phyloP scores from a whole-genome alignment of 2,888 invertebrate genomes.

The Sphaerophoria taeniata region DNA sequence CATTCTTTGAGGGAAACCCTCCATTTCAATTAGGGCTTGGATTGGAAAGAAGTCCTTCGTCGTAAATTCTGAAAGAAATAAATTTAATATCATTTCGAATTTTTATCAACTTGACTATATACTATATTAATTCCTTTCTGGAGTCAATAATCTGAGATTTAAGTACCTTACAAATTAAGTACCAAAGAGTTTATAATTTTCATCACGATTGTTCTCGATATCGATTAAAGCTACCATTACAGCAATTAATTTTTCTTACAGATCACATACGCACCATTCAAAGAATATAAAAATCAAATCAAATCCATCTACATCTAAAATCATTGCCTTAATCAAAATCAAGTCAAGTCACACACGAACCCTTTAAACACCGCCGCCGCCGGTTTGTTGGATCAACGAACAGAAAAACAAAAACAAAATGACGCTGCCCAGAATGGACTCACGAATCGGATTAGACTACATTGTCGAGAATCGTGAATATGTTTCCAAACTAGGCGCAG shows the following conservation, averaged over 20 bases:
- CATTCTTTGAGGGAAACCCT: too few relatives aligned
- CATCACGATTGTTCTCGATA: slow-evolving; percentile 30
- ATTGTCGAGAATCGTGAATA: slow-evolving; percentile 97
- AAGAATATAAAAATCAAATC: slow-evolving; percentile 34
- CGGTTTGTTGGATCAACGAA: not conserved
- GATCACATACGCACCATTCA: slow-evolving; percentile 50
- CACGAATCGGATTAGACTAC: slow-evolving; percentile 96
- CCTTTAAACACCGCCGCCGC: not conserved
- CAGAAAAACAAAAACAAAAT: slow-evolving; percentile 46
- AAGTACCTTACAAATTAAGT: not conserved
- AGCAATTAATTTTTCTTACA: slow-evolving; percentile 44
- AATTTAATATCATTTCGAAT: too few relatives aligned
- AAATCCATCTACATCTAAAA: slow-evolving; percentile 14
- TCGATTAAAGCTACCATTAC: slow-evolving; percentile 2
- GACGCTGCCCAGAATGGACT: slow-evolving; percentile 88
- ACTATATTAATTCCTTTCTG: too few relatives aligned
- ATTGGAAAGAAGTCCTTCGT: too few relatives aligned
- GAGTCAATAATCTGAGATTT: not conserved
- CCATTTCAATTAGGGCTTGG: too few relatives aligned
- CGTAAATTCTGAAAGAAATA: too few relatives aligned
- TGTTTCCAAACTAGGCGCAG: slow-evolving; percentile 94
- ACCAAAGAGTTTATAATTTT: slow-evolving; percentile 1
- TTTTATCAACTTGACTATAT: too few relatives aligned
- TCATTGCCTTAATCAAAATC: not conserved
- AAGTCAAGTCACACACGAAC: slow-evolving; percentile 23